A percentile compares a stretch with the other conserved stretches of the same genome.
Evolutionary conservation across 2,797 vertebrate genomes (phyloP).

Genomic region (Megaceryle alcyon): DNA sequence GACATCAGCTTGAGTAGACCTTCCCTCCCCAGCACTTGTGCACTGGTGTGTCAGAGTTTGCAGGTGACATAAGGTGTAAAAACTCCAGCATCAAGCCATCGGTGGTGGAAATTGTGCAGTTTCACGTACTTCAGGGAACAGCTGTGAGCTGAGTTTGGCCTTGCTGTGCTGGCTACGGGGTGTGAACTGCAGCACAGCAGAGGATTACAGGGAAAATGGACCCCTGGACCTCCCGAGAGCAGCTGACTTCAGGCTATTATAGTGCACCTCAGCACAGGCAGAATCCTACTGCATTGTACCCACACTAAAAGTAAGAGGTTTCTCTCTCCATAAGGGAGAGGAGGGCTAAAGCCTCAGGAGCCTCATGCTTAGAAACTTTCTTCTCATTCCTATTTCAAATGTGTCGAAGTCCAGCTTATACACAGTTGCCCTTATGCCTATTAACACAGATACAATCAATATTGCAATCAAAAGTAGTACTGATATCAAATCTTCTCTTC

Average conservation of each 20-base stretch:
- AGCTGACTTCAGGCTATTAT: fast-evolving
- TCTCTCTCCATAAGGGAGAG: not conserved
- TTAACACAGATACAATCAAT: not conserved
- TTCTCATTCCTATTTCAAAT: not conserved
- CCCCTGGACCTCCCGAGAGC: not conserved
- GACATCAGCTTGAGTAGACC: not conserved
- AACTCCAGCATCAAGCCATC: fast-evolving
- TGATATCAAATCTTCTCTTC: not conserved
- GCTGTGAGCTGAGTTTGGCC: not conserved
- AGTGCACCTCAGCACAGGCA: fast-evolving
- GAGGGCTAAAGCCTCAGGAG: not conserved
- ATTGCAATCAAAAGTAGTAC: not conserved
- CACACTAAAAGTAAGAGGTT: not conserved
- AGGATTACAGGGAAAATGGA: not conserved
- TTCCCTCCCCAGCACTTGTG: not conserved
- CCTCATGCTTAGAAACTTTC: not conserved
- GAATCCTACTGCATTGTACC: not conserved
- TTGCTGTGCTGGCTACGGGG: fast-evolving
- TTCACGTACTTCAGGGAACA: fast-evolving
- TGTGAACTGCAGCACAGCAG: not conserved
- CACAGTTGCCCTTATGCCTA: not conserved
- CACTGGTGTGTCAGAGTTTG: too few relatives aligned
- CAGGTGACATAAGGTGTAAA: not conserved
- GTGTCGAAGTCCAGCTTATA: fast-evolving
- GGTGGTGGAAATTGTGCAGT: not conserved